Conservation (phyloP, 2,113 vertebrate species). For the Cacatua alba region DNA sequence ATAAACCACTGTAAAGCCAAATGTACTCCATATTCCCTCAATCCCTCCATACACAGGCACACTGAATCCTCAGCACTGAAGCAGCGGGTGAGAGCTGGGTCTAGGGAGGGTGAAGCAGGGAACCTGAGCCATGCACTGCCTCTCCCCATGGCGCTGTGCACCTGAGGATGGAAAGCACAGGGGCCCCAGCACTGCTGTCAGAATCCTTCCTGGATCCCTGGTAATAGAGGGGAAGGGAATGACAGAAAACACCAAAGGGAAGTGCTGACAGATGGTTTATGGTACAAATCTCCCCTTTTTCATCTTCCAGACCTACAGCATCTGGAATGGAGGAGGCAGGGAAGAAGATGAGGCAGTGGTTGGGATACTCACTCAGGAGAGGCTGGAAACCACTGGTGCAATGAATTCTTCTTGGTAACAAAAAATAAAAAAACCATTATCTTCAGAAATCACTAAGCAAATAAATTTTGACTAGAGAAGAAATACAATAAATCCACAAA, state of each 20-base stretch:
- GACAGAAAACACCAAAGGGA: background rate
- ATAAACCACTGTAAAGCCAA: background rate
- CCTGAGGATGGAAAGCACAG: background rate
- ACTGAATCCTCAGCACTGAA: background rate
- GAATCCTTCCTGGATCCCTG: background rate
- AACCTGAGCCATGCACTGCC: background rate
- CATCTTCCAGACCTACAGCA: background rate
- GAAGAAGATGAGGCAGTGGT: background rate
- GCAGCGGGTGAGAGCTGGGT: background rate
- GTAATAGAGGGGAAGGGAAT: background rate
- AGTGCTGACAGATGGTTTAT: background rate
- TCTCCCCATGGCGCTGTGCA: accelerated
- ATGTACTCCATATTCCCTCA: background rate
- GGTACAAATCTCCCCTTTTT: background rate
- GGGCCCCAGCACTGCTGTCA: background rate
- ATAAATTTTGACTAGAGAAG: background rate
- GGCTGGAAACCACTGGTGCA: background rate
- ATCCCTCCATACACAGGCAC: background rate
- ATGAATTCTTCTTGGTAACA: background rate
- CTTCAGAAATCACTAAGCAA: background rate
- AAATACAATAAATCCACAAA: background rate
- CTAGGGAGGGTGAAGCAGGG: accelerated
- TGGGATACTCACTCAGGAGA: background rate
- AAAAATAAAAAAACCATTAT: background rate
- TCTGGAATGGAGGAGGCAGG: background rate